Evolutionary conservation across 1,140 invertebrate species (phyloP).

Genomic region (Penaeus japonicus): DNA sequence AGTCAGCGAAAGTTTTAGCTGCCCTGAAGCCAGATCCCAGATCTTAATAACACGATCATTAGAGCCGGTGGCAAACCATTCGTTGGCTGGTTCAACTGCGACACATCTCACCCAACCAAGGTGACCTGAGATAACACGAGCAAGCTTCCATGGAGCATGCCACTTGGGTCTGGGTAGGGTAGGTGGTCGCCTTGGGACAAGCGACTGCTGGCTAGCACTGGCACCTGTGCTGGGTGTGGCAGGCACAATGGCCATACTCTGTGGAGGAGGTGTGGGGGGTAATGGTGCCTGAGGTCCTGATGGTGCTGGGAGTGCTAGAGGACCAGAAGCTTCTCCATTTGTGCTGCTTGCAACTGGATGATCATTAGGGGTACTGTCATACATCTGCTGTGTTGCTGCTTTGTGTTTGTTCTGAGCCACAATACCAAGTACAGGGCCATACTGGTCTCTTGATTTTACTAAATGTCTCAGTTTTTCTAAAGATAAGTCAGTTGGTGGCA

Average conservation of each 20-base stretch:
- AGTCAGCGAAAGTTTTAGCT: slow-evolving; percentile 95
- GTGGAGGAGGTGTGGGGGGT: slow-evolving; percentile 35
- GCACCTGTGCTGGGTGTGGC: slow-evolving; percentile 46
- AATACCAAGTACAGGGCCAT: slow-evolving; percentile 84
- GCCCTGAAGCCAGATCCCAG: slow-evolving; percentile 82
- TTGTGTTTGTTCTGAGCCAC: slow-evolving; percentile 62
- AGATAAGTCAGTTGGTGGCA: slow-evolving; percentile 83
- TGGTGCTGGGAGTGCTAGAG: slow-evolving; percentile 31
- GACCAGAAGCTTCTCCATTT: slow-evolving; percentile 13
- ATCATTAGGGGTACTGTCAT: background rate
- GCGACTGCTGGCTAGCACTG: slow-evolving; percentile 64
- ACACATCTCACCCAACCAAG: slow-evolving; percentile 98
- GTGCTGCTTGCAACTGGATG: background rate
- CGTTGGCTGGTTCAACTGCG: slow-evolving; percentile 96
- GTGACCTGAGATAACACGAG: slow-evolving; percentile 96
- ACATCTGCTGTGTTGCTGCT: slow-evolving; percentile 1
- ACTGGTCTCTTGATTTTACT: slow-evolving; percentile 87
- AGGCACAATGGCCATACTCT: slow-evolving; percentile 36
- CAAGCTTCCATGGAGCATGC: slow-evolving; percentile 99
- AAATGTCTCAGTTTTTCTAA: slow-evolving; percentile 58
- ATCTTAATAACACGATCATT: slow-evolving; percentile 99
- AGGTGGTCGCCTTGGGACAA: slow-evolving; percentile 80
- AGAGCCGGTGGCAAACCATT: slow-evolving; percentile 93
- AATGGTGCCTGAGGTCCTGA: slow-evolving; percentile 25
- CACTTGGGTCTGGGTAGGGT: slow-evolving; percentile 95